A percentile compares a stretch with the other conserved stretches of the same genome.
Evolutionary conservation across 2,888 invertebrate species (phyloP).

Genomic region (Xanthia togata): DNA sequence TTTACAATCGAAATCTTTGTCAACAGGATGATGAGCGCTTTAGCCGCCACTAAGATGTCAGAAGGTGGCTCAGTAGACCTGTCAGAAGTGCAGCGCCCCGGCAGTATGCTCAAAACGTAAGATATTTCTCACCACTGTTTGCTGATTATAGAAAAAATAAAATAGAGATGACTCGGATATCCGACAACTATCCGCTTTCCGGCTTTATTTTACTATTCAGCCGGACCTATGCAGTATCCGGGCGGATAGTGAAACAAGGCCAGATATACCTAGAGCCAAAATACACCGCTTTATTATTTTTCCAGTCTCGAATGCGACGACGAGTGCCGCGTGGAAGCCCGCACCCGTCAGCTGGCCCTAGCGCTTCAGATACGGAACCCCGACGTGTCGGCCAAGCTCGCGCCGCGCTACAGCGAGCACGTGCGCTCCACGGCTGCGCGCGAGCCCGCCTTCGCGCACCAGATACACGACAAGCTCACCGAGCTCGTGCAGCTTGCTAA

Average conservation of each 20-base stretch:
- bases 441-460: conserved; percentile 94
- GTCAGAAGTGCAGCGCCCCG: conserved; percentile 92
- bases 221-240: neutral
- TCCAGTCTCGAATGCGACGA: conserved; percentile 97
- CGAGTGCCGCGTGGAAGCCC: conserved; percentile 96
- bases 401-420: conserved; percentile 96
- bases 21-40: conserved; percentile 92
- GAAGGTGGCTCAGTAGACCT: conserved; percentile 94
- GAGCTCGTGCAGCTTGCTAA: conserved; percentile 95
- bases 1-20: neutral
- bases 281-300: neutral
- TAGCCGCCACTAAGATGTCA: conserved; percentile 95
- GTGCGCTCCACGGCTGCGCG: conserved; percentile 95
- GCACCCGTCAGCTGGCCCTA: conserved; percentile 96
- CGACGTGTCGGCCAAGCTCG: conserved; percentile 94
- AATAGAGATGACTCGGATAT: neutral
- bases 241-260: neutral
- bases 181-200: neutral
- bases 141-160: neutral
- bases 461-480: conserved; percentile 95
- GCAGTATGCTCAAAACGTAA: conserved; percentile 91
- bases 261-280: neutral
- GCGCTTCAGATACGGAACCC: conserved; percentile 98
- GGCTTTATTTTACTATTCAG: neutral
- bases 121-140: conserved; percentile 57